Conservation (phyloP, 1,140 invertebrate genomes). For the Lucilia cuprina region DNA sequence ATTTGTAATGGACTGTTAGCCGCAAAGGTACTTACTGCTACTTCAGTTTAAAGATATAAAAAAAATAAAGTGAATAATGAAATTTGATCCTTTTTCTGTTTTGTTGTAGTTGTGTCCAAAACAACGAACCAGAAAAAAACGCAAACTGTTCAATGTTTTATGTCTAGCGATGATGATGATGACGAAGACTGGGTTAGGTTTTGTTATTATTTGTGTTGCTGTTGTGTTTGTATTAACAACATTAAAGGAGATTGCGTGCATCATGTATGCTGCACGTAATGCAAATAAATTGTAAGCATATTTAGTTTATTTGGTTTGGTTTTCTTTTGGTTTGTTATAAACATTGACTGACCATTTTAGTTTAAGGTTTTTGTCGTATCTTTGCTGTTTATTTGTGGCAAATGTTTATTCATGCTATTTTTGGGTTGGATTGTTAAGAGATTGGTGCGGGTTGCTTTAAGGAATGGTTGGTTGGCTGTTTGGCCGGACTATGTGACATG, state of each 20-base stretch:
- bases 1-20: neutral
- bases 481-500: slow-evolving; percentile 26
- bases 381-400: neutral
- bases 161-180: neutral
- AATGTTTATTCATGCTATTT: slow-evolving; percentile 21
- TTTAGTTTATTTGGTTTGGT: slow-evolving; percentile 8
- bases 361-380: neutral
- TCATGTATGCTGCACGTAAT: slow-evolving; percentile 25
- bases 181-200: neutral
- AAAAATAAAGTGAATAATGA: neutral
- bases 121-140: neutral
- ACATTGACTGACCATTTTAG: slow-evolving; percentile 22
- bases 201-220: neutral
- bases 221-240: neutral
- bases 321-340: slow-evolving; percentile 1
- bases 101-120: neutral
- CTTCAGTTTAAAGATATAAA: neutral
- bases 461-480: neutral
- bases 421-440: slow-evolving; percentile 17
- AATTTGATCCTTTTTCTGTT: slow-evolving; percentile 20
- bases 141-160: slow-evolving; percentile 24
- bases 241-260: slow-evolving; percentile 26
- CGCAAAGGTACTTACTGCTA: neutral
- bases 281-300: slow-evolving; percentile 34
- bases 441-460: slow-evolving; percentile 16